A percentile compares a stretch with the other conserved stretches of the same genome.
Evolutionary conservation across 2,113 vertebrate genomes (phyloP).

Genomic region (Amphilophus citrinellus): DNA sequence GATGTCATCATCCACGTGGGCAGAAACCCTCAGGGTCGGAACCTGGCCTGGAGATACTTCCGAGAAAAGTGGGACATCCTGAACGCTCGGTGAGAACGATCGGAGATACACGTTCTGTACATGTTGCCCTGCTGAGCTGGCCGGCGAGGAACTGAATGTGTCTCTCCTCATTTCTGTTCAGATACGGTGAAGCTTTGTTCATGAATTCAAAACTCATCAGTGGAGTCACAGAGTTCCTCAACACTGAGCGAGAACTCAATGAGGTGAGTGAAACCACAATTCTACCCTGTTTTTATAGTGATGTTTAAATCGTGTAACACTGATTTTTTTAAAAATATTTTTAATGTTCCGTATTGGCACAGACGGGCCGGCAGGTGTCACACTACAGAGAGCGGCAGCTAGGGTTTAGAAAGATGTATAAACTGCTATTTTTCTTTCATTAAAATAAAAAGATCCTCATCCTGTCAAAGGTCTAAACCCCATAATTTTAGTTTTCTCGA

Average conservation of each 20-base stretch:
- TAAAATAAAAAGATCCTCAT: background rate
- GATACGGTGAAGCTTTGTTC: slow-evolving; percentile 97
- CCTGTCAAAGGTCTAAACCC: background rate
- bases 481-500: background rate
- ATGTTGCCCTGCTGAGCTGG: background rate
- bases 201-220: slow-evolving; percentile 98
- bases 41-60: slow-evolving; percentile 96
- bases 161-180: slow-evolving; percentile 53
- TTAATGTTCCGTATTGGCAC: background rate
- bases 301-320: background rate
- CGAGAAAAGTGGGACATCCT: slow-evolving; percentile 96
- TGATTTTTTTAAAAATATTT: background rate
- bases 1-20: slow-evolving; percentile 97
- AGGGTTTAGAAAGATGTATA: background rate
- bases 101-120: background rate
- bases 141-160: background rate
- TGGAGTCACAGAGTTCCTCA: slow-evolving; percentile 97
- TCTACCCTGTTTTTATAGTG: background rate
- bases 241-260: slow-evolving; percentile 90
- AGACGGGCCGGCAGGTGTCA: background rate
- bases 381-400: background rate
- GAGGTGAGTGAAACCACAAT: slow-evolving; percentile 82
- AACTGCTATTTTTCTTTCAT: background rate
- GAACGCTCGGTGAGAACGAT: slow-evolving; percentile 88
- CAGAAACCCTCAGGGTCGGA: slow-evolving; percentile 93